Evolutionary conservation across 2,113 vertebrate species (phyloP), one percentile per base, ranked within the genome.

Genomic region (Istiophorus platypterus): DNA sequence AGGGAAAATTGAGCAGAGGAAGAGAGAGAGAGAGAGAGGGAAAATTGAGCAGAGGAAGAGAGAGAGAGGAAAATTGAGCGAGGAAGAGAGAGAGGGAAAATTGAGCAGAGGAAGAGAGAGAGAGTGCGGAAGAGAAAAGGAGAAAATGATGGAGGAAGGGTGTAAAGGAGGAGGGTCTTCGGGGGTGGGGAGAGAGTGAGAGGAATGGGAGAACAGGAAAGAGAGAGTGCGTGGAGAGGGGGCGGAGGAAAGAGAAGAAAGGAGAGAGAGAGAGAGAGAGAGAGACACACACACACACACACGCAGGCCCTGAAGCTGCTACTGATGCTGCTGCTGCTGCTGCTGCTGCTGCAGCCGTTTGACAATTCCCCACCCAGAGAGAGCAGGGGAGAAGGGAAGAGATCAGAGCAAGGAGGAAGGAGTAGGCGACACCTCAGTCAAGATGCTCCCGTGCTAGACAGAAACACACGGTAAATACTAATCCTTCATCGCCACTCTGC

Each of bases 281-380:
- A 65, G 85, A 80, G 61, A 73, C 68, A 78, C 51, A 74, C 67
- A 86, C 51, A 92, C 14, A 81, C 34, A 37, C 34, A 39, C 59
- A 82, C 65, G 27, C 81, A 82, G 88, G 77, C 85, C 89, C 88
- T 7, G 68, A 79, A 92, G 91, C 87, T 87, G 87, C 80, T 72
- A 82, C 86, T 91, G 86, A 90, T 88, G 88, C 80, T 88, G 85
- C 72, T 82, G 90, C 88, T 89, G 85, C 72, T 82, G 90, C 88
- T 89, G 89, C 81, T 84, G 89, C 84, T 92, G 92, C 92, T 91
- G 92, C 92, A 92, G 90, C 91, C 92, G 88, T 91, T 89, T 91
- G 84, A 86, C 88, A 81, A 92, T 88, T 90, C 90, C 92, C 90
- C 92, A 92, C 90, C 93, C 92, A 90, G 89, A 91, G 87, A 92